A percentile compares a stretch with the other conserved stretches of the same genome.
Conservation (phyloP, 2,113 vertebrate genomes). For the Perognathus longimembris region DNA sequence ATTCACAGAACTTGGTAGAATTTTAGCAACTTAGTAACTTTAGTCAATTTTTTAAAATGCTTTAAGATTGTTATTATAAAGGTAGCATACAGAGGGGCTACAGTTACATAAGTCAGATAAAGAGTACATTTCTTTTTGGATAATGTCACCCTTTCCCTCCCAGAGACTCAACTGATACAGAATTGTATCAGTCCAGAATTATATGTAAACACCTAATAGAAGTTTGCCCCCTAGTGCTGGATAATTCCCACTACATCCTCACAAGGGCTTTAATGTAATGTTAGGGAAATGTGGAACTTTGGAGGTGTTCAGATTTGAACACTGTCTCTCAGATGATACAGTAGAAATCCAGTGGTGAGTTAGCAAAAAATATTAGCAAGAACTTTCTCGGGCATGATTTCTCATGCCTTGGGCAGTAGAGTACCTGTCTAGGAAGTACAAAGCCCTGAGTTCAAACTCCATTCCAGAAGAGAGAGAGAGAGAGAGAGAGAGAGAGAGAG, state of each 20-base stretch:
- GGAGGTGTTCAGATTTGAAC: neutral
- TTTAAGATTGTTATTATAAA: too few relatives aligned
- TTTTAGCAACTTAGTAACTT: neutral
- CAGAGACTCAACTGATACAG: neutral
- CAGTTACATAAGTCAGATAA: too few relatives aligned
- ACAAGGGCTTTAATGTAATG: neutral
- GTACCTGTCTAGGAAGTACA: too few relatives aligned
- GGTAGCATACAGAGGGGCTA: too few relatives aligned
- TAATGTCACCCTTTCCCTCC: too few relatives aligned
- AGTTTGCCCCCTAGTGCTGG: constrained; percentile 10
- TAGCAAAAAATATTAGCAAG: neutral
- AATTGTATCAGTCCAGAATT: neutral
- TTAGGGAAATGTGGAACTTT: neutral
- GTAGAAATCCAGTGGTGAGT: neutral
- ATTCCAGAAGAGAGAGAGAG: too few relatives aligned
- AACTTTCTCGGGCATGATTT: neutral
- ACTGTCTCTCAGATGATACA: neutral
- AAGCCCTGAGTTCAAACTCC: too few relatives aligned
- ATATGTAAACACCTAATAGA: neutral
- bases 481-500: too few relatives aligned
- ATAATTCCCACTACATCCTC: neutral
- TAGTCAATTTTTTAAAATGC: neutral
- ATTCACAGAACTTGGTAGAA: neutral
- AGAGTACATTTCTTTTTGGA: too few relatives aligned
- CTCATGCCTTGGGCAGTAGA: too few relatives aligned